Evolutionary conservation across 2,888 invertebrate genomes (phyloP), one percentile per base, ranked within the genome.

Genomic region (Salticus scenicus): DNA sequence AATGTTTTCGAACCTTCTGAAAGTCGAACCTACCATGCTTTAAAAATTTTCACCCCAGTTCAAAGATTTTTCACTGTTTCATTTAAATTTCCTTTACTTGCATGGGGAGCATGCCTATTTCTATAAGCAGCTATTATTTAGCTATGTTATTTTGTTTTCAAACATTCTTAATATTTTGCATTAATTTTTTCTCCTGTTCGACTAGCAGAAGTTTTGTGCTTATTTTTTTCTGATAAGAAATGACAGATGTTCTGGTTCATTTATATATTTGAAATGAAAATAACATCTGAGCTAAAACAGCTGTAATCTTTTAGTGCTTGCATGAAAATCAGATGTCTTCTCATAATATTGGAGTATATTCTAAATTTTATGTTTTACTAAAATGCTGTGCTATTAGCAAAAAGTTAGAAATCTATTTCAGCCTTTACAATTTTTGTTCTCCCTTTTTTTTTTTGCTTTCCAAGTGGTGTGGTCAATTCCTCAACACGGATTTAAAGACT

Each of bases 391-490:
- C 27, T 75, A 14, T 84, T 57, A 85, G 85, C 64, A 79, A 66
- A 73, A 75, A 64, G 64, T 28, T 41, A 71, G 70, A 72, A 77
- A 41, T 51, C 81, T 84, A 33, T 79, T 70, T 57, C 28, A 73
- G 33, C 84, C 79, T 79, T 74, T 85, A 74, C 79, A 79, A 85
- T 63, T 75, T 76, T 86, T 80, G 70, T 86, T 80, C 72, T 84
- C 76, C 82, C 80, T 77, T 83, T 83, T 81, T 80, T n/a, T 76
- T 76, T 87, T 75, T 82, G 71, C 74, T 73, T 74, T 83, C 75
- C 79, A 88, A 89, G 89, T 88, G 86, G 89, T 89, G 75, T 89
- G 89, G 89, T 88, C 87, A 64, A 88, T 89, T 70, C 89, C 89
- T 75, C 89, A 89, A 87, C 88, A 88, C 67, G 88, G 88, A 70